Conservation (phyloP, 2,113 vertebrate species). For the Elachura formosa region DNA sequence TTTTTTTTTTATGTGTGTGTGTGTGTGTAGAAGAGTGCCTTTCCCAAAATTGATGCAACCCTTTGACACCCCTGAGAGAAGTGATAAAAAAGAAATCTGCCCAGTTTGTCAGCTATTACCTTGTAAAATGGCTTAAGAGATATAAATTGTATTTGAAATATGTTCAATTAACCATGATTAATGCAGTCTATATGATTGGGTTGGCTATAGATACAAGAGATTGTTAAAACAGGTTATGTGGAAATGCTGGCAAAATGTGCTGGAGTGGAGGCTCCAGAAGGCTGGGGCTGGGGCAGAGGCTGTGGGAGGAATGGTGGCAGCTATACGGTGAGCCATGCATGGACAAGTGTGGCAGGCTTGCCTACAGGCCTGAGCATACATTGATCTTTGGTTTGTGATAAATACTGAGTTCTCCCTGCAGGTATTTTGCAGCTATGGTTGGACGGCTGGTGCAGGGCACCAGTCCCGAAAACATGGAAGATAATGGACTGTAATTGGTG, state of each 20-base stretch:
- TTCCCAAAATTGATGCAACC: not conserved
- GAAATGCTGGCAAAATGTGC: not conserved
- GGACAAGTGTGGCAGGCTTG: not conserved
- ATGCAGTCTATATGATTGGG: not conserved
- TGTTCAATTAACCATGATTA: not conserved
- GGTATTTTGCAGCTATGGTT: not conserved
- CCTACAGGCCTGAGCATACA: not conserved
- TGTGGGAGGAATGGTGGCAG: not conserved
- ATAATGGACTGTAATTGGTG: not conserved
- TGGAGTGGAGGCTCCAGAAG: not conserved
- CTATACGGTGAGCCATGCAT: fast-evolving
- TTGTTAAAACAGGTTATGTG: not conserved
- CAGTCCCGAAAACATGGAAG: not conserved
- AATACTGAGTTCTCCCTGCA: not conserved
- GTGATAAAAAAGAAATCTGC: not conserved
- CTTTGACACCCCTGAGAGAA: not conserved
- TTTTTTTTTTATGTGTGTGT: not conserved
- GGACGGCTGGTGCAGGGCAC: not conserved
- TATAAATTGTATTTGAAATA: not conserved
- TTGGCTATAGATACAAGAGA: not conserved
- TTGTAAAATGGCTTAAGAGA: not conserved
- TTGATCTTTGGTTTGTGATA: not conserved
- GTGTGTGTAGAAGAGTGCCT: not conserved
- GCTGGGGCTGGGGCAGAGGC: not conserved
- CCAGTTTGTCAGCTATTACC: not conserved